phyloP scores from a whole-genome alignment of 2,113 vertebrate species.

The Neogale vison region DNA sequence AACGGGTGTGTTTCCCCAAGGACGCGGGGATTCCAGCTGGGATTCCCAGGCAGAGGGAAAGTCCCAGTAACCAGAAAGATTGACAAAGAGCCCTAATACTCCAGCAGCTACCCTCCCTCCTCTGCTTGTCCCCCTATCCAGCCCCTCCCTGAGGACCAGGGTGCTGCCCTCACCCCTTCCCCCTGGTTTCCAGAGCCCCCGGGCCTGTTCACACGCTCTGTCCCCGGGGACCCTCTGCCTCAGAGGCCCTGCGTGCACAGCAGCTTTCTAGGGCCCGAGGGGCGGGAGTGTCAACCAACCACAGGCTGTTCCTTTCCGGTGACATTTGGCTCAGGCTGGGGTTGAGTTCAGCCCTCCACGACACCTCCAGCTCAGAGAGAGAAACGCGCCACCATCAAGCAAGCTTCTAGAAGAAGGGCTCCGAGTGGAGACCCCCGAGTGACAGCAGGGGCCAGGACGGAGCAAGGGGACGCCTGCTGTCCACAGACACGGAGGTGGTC shows the following conservation, averaged over 20 bases:
- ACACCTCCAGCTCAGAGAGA: background rate
- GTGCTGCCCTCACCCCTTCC: fast-evolving
- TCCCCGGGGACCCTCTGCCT: background rate
- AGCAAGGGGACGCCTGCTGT: background rate
- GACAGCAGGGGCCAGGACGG: background rate
- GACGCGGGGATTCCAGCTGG: background rate
- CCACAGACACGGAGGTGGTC: fast-evolving
- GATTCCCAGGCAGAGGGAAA: background rate
- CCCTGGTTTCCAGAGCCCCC: background rate
- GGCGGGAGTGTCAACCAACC: background rate
- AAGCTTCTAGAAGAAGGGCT: background rate
- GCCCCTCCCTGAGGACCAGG: background rate
- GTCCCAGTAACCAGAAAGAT: background rate
- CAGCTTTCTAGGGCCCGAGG: background rate
- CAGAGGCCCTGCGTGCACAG: background rate
- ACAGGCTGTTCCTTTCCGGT: constrained; percentile 45
- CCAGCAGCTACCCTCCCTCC: background rate
- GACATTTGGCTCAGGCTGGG: constrained; percentile 34
- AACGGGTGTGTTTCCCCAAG: fast-evolving
- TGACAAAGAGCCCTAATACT: background rate
- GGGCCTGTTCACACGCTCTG: fast-evolving
- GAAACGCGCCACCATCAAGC: background rate
- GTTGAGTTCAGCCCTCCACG: background rate
- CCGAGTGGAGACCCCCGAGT: fast-evolving
- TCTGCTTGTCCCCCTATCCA: background rate